Conservation (phyloP, 2,888 invertebrate genomes). For the Amorpha juglandis region DNA sequence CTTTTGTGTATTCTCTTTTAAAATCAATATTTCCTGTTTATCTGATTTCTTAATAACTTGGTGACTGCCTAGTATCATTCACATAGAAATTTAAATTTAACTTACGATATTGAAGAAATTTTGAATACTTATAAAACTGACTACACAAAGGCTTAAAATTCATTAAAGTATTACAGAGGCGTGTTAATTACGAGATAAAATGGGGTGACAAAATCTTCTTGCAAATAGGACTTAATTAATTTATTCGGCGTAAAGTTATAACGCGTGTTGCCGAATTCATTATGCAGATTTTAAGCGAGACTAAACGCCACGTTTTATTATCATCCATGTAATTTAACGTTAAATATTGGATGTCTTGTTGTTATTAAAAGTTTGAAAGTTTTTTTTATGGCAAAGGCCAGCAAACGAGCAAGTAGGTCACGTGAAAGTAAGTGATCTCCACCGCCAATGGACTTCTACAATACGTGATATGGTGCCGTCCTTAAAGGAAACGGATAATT, state of each 20-base stretch:
- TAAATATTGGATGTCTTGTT: constrained; percentile 28
- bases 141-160: constrained; percentile 40
- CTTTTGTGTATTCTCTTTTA: too few relatives aligned
- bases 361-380: background rate
- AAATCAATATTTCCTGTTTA: background rate
- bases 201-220: constrained; percentile 53
- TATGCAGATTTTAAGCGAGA: constrained; percentile 62
- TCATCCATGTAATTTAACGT: constrained; percentile 36
- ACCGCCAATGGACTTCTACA: too few relatives aligned
- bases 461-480: too few relatives aligned
- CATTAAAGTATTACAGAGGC: constrained; percentile 38
- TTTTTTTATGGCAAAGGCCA: background rate
- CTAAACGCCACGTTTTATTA: constrained; percentile 46
- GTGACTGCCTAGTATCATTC: background rate
- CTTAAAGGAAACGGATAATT: too few relatives aligned
- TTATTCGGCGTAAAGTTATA: constrained; percentile 70
- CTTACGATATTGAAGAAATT: background rate
- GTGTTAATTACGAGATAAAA: constrained; percentile 50
- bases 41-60: background rate
- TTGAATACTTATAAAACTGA: background rate
- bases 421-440: too few relatives aligned
- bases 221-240: constrained; percentile 72
- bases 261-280: constrained; percentile 74
- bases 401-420: too few relatives aligned
- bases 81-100: background rate